These are phyloP conservation scores for Danio tinwini DNA, from an alignment of 2,797 vertebrate species.

Conservation along the genomic window DNA sequence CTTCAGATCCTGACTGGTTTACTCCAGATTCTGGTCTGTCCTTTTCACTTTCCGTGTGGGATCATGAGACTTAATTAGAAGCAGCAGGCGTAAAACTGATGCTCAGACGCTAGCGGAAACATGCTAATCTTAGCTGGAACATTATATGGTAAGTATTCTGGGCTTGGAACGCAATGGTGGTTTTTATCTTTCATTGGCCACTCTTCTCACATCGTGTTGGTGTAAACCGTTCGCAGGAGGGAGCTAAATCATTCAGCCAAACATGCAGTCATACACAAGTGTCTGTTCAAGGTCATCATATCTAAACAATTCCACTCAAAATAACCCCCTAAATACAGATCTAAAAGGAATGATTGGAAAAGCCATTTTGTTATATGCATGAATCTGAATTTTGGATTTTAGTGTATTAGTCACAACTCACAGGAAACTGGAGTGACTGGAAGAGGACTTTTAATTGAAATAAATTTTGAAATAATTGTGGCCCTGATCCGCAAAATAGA, in stretches of 20 bases:
- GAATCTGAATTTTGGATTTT: not conserved
- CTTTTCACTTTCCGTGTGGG: constrained; percentile 51
- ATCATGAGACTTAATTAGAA: constrained; percentile 59
- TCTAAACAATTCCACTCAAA: constrained; percentile 17
- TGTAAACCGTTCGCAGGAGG: constrained; percentile 45
- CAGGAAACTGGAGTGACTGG: not conserved
- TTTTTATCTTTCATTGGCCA: constrained; percentile 33
- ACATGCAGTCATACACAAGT: not conserved
- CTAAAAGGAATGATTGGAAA: constrained; percentile 34
- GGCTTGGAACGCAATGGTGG: not conserved
- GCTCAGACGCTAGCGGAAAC: constrained; percentile 54
- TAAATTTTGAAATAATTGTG: not conserved
- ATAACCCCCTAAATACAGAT: constrained; percentile 25
- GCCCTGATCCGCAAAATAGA: not conserved
- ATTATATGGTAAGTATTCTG: constrained; percentile 8
- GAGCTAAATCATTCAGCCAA: constrained; percentile 42
- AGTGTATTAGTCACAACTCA: not conserved
- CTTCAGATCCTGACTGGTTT: constrained; percentile 48
- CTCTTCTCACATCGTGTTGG: constrained; percentile 17
- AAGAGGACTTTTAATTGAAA: not conserved
- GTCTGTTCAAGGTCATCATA: constrained; percentile 15
- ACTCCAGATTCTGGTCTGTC: constrained; percentile 55
- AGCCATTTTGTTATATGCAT: not conserved
- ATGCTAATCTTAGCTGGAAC: constrained; percentile 51
- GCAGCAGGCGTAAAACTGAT: constrained; percentile 58